These are phyloP conservation scores for Montipora sp. DNA, from an alignment of 64 coral and sea anemone genomes.

Conservation along the genomic window DNA sequence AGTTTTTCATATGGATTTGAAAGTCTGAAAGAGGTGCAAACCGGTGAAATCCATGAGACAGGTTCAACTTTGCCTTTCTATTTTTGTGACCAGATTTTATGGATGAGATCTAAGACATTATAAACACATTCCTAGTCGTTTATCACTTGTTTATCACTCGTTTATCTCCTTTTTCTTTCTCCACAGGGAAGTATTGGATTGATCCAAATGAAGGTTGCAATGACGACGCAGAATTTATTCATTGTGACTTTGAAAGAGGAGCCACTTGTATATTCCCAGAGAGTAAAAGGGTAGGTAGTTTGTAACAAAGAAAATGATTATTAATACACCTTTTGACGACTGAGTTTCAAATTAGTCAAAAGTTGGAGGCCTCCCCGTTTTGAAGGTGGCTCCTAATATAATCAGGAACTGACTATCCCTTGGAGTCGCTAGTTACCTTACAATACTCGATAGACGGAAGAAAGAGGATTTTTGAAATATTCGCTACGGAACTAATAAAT, in stretches of 20 bases:
- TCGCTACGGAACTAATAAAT: no score
- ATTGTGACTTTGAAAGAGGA: conserved; percentile 68
- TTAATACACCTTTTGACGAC: no score
- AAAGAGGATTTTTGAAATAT: no score
- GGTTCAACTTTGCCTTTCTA: not conserved
- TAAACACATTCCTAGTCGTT: no score
- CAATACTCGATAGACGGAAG: no score
- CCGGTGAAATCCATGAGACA: not conserved
- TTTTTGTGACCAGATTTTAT: not conserved
- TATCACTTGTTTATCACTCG: not conserved
- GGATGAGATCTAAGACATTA: not conserved
- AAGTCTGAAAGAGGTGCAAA: not conserved
- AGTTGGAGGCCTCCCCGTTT: no score
- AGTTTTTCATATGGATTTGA: no score
- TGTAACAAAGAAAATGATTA: no score
- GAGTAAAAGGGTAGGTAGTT: conserved; percentile 9
- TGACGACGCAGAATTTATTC: conserved; percentile 56
- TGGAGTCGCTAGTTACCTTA: no score
- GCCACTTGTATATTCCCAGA: conserved; percentile 70
- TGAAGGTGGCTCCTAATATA: no score
- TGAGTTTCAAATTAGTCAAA: no score
- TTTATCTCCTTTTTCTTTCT: not conserved
- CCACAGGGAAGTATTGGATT: conserved; percentile 53
- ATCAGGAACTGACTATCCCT: no score
- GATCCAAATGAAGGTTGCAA: conserved; percentile 80